Evolutionary conservation across 2,113 vertebrate species (phyloP).

Genomic region (Acanthisitta chloris): DNA sequence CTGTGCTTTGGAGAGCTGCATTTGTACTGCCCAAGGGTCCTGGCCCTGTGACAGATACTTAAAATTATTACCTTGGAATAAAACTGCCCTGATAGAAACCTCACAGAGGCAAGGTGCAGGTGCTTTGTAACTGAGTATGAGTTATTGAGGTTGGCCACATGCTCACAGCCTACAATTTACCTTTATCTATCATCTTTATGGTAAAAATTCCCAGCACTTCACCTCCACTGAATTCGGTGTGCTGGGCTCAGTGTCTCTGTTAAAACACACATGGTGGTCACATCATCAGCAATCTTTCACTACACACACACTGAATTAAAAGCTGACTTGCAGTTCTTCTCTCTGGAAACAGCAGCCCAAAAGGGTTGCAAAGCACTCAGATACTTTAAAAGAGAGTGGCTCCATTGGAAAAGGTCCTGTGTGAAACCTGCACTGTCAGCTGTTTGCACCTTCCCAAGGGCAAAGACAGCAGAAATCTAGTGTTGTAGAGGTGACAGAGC

Average conservation of each 20-base stretch:
- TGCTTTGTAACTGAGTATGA: neutral
- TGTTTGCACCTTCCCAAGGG: neutral
- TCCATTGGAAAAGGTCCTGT: neutral
- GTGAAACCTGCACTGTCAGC: neutral
- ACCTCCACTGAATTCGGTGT: neutral
- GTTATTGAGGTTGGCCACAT: neutral
- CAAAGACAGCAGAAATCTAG: neutral
- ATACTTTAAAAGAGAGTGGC: neutral
- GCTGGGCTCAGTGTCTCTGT: neutral
- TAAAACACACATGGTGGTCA: neutral
- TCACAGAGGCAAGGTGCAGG: neutral
- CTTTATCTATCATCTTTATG: neutral
- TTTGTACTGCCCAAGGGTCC: neutral
- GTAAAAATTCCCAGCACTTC: neutral
- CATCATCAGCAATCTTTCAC: neutral
- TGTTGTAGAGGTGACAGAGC: neutral
- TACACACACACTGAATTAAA: neutral
- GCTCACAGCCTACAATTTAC: neutral
- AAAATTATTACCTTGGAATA: neutral
- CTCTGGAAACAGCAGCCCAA: neutral
- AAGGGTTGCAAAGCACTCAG: neutral
- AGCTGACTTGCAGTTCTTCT: neutral
- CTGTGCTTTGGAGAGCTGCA: neutral
- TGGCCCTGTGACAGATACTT: neutral
- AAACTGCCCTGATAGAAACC: neutral